These are phyloP conservation scores for Chascanopsetta lugubris DNA, from an alignment of 2,113 vertebrate genomes.

Conservation along the genomic window DNA sequence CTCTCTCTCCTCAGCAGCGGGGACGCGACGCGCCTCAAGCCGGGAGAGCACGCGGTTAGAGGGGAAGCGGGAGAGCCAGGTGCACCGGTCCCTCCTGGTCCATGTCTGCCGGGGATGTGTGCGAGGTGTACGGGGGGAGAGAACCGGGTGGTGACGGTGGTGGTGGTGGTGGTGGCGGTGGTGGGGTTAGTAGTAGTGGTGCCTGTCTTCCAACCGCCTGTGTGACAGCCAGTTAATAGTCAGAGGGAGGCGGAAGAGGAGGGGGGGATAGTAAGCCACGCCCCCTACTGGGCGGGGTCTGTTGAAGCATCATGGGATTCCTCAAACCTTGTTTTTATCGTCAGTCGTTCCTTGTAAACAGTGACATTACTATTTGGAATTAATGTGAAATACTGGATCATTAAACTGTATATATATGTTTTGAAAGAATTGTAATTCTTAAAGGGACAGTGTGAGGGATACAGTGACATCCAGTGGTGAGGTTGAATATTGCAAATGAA, in stretches of 20 bases:
- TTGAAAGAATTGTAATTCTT: too few relatives aligned
- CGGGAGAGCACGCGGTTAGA: constrained; percentile 46
- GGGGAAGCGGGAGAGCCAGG: constrained; percentile 20
- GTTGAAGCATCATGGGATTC: constrained; percentile 18
- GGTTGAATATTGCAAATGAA: too few relatives aligned
- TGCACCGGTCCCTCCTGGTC: constrained; percentile 23
- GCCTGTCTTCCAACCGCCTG: constrained; percentile 16
- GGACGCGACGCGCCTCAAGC: constrained; percentile 19
- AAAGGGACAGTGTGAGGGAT: too few relatives aligned
- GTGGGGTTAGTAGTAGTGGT: background rate
- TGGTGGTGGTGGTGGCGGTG: background rate
- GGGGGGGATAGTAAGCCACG: constrained; percentile 42
- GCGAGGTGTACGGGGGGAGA: background rate
- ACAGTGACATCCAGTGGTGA: too few relatives aligned
- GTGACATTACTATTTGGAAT: too few relatives aligned
- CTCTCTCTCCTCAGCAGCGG: background rate
- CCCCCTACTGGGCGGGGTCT: constrained; percentile 56
- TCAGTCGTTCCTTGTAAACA: too few relatives aligned
- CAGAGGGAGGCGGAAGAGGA: constrained; percentile 9
- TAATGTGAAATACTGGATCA: too few relatives aligned
- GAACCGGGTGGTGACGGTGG: background rate
- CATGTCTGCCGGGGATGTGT: constrained; percentile 46
- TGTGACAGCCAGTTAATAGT: constrained; percentile 55
- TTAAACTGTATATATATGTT: too few relatives aligned
- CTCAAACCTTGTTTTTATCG: constrained; percentile 20